Evolutionary conservation across 2,888 invertebrate species (phyloP), one percentile per base, ranked within the genome.

Genomic region (Diogma glabrata): DNA sequence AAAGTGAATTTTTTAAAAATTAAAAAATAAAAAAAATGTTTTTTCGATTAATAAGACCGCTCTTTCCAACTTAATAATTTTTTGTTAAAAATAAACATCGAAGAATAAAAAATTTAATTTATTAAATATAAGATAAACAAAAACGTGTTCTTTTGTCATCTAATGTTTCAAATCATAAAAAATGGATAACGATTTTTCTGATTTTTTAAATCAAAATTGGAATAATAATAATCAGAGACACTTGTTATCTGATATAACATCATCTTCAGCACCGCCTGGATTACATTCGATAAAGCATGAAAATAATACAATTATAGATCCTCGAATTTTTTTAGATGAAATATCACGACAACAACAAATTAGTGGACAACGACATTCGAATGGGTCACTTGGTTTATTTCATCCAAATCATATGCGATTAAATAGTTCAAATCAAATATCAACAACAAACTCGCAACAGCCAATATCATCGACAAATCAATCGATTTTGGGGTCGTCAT

Each of bases 181-280:
- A 51, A 60, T 60, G 60, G 60, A 60, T 58, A 60, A 60, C 57
- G 60, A 60, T 56, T 60, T 60, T 55, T 56, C 60, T 24, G 60
- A 60, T 51, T 60, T 59, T 56, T 57, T 60, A 40, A 60, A 56
- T 58, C 59, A 58, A 56, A 59, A 57, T 54, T 60, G 60, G 60
- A 55, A 53, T 36, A 19, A n/a, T 8, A 45, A 14, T 28, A 50
- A 46, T 24, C 24, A 24, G 9, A 6, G 24, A 24, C 24, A 24
- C 9, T 24, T 24, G 24, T 24, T 24, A 24, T 7, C 24, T 6
- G 24, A 24, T 24, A 24, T 24, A 24, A 24, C 24, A 9, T 24
- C 24, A 24, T 24, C 24, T 7, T 24, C 17, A 43, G 12, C 10
- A 52, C 5, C 24, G 24, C 9, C 24, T 24, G 24, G 24, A 24